Evolutionary conservation across 2,797 vertebrate genomes (phyloP), one percentile per base, ranked within the genome.

Genomic region (Pogonophryne albipinna): DNA sequence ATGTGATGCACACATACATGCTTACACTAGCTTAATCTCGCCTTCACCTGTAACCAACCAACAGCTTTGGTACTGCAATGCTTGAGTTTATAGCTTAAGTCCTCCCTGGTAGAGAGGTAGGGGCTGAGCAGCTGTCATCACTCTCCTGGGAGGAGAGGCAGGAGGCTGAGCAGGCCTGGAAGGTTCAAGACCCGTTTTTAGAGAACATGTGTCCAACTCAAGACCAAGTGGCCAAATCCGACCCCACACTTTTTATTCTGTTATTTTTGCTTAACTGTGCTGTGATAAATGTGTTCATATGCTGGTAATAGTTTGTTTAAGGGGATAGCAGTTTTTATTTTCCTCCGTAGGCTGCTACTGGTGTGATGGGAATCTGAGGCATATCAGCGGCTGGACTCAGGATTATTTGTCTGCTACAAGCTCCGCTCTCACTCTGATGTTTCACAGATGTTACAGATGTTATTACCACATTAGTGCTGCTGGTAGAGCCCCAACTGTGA

Each of bases 401-500:
- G 16, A 55, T 77, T 74, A 77, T 87, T 90, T 85, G 85, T 89
- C 92, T 91, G 94, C 67, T 83, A 75, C 76, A 78, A 82, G 69
- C 60, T 67, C 13, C 15, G 49, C 69, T 76, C 82, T 76, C 66
- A 63, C 45, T 16, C 44, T n/a, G 50, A 91, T 89, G 84, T 80
- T 89, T 89, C 86, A 84, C 86, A 91, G 84, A 91, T 89, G 89
- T 89, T 84, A 74, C 87, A 88, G 77, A 88, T 87, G 76, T 82
- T 86, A 81, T 87, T 82, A 85, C 83, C 87, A 79, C 85, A 87
- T 84, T 83, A 89, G 67, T 84, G 84, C 79, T 83, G 82, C 77
- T 87, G 84, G 80, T 90, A 49, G 79, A 89, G 73, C 70, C 76
- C 82, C 80, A 76, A 68, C 84, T 85, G 83, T 87, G 87, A 87